phyloP scores from a whole-genome alignment of 2,888 invertebrate genomes.

The Lottia scabra region DNA sequence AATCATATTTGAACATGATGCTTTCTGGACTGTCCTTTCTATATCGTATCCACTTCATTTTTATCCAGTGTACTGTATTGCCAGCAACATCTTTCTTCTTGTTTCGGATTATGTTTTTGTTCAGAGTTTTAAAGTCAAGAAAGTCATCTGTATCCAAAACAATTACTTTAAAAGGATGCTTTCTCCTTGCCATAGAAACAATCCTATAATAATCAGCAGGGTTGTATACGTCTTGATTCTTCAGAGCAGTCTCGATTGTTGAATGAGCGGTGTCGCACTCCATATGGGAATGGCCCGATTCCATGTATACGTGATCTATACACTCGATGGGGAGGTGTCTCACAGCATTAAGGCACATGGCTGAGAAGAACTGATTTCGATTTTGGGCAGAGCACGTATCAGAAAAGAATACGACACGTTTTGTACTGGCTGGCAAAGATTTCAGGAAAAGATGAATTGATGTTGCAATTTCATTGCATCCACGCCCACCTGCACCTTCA shows the following conservation, averaged over 20 bases:
- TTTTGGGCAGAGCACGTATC: slow-evolving; percentile 11
- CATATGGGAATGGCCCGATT: not conserved
- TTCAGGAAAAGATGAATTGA: not conserved
- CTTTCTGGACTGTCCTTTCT: not conserved
- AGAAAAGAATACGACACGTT: not conserved
- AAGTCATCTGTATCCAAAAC: not conserved
- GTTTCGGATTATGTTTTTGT: not conserved
- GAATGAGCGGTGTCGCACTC: not conserved
- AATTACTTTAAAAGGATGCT: not conserved
- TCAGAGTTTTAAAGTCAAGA: not conserved
- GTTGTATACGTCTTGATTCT: not conserved
- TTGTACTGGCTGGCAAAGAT: not conserved
- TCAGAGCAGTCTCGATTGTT: not conserved
- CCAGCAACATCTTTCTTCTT: not conserved
- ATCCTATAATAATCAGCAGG: not conserved
- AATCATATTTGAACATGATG: not conserved
- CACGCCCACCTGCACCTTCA: not conserved
- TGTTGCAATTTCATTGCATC: slow-evolving; percentile 1
- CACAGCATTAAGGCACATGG: not conserved
- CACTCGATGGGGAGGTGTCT: not conserved
- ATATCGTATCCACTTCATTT: not conserved
- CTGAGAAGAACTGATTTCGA: not conserved
- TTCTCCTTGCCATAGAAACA: not conserved
- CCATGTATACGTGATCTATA: not conserved
- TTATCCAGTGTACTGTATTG: not conserved